These are phyloP conservation scores for Drosophila recens DNA, from an alignment of 2,888 invertebrate species.

Conservation along the genomic window DNA sequence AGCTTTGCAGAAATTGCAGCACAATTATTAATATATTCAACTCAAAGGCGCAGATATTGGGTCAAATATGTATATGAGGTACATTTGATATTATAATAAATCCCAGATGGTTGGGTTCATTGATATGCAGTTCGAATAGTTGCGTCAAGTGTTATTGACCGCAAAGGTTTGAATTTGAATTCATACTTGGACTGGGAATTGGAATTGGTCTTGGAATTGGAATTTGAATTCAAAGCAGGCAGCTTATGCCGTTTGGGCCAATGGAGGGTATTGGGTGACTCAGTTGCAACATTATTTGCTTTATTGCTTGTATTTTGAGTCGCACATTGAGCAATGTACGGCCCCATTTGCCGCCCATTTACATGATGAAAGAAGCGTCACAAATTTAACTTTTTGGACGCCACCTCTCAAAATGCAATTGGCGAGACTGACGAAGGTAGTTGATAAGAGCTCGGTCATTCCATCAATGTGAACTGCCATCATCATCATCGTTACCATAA, in stretches of 20 bases:
- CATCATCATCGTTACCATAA: constrained; percentile 39
- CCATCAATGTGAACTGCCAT: constrained; percentile 15
- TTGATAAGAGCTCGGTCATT: constrained; percentile 30
- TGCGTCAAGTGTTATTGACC: constrained; percentile 67
- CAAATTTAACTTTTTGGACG: constrained; percentile 53
- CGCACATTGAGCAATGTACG: constrained; percentile 51
- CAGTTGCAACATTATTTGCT: constrained; percentile 54
- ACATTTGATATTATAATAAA: constrained; percentile 3
- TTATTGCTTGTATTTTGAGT: constrained; percentile 33
- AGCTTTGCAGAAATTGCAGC: neutral
- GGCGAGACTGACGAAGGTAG: constrained; percentile 17
- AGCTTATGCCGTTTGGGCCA: neutral
- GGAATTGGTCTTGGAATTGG: constrained; percentile 25
- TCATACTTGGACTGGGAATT: constrained; percentile 19
- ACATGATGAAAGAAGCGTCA: constrained; percentile 72
- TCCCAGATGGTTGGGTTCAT: constrained; percentile 51
- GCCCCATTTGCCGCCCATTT: constrained; percentile 34
- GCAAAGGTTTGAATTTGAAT: constrained; percentile 38
- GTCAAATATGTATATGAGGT: neutral
- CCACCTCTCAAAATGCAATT: constrained; percentile 12
- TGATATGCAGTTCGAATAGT: constrained; percentile 62
- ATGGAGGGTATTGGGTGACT: constrained; percentile 36
- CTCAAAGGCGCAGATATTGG: neutral
- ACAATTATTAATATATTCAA: neutral
- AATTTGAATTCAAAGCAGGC: constrained; percentile 46